These are phyloP conservation scores for Anguilla japonica DNA, from an alignment of 2,113 vertebrate species.

Conservation along the genomic window DNA sequence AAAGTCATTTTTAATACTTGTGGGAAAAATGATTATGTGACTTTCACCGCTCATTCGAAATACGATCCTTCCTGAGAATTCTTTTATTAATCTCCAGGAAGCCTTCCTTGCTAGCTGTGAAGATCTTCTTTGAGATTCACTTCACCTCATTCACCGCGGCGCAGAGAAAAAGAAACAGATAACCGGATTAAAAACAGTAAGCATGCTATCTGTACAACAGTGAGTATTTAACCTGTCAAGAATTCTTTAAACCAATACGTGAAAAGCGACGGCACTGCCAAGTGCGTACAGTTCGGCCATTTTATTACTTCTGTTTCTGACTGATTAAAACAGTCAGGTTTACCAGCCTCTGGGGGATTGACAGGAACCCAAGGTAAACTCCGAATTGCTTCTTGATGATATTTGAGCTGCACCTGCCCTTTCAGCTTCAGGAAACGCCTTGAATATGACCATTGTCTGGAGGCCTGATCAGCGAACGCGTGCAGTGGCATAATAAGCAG, in stretches of 20 bases:
- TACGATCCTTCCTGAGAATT: neutral
- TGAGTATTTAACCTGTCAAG: neutral
- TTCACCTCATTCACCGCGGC: neutral
- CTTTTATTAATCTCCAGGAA: constrained; percentile 3
- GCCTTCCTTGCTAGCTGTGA: neutral
- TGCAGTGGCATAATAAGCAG: constrained; percentile 4
- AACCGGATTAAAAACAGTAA: no score
- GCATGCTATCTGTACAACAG: no score
- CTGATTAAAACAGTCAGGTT: neutral
- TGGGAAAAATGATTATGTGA: constrained; percentile 3
- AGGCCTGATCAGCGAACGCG: neutral
- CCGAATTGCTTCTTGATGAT: neutral
- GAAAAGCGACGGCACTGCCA: neutral
- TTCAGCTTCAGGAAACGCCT: neutral
- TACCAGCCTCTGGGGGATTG: neutral
- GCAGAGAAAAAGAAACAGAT: neutral
- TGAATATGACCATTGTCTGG: neutral
- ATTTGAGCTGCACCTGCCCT: neutral
- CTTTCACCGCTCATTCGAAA: neutral
- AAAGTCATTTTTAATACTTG: neutral
- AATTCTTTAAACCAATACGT: neutral
- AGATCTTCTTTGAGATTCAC: neutral
- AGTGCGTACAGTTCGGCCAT: neutral
- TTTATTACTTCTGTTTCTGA: neutral
- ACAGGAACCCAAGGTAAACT: neutral